These are phyloP conservation scores for Chrysocyon brachyurus DNA, from an alignment of 2,797 vertebrate species.

Conservation along the genomic window DNA sequence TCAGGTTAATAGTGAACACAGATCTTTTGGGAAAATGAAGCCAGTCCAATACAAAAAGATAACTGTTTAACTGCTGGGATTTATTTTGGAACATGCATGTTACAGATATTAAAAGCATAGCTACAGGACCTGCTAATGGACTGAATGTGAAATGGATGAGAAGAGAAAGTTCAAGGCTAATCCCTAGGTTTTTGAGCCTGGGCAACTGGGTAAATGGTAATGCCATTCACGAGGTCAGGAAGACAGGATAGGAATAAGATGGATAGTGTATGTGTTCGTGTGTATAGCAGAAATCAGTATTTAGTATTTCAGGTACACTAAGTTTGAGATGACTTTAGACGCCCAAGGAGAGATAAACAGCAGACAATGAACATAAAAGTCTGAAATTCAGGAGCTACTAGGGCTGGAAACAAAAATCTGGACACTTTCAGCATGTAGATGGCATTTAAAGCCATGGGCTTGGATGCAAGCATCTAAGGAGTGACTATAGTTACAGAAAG, in stretches of 20 bases:
- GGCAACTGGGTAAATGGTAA: neutral
- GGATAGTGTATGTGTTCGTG: no score
- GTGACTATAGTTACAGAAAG: neutral
- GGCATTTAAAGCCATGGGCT: neutral
- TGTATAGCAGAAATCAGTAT: neutral
- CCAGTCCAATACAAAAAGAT: neutral
- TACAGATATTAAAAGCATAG: conserved; percentile 34
- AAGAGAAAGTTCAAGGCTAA: conserved; percentile 26
- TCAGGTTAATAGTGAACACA: neutral
- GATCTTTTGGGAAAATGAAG: neutral
- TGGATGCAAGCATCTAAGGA: neutral
- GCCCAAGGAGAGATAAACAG: neutral
- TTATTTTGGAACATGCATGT: neutral
- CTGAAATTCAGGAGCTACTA: neutral
- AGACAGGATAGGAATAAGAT: neutral
- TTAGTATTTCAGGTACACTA: neutral
- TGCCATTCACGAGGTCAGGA: neutral
- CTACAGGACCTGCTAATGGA: neutral
- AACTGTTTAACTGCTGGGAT: neutral
- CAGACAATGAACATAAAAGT: neutral
- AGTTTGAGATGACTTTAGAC: neutral
- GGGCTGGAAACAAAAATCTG: neutral
- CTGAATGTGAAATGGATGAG: neutral
- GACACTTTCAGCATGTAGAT: neutral
- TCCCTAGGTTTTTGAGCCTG: neutral